phyloP scores from a whole-genome alignment of 1,140 invertebrate species.

The Dermatophagoides farinae region DNA sequence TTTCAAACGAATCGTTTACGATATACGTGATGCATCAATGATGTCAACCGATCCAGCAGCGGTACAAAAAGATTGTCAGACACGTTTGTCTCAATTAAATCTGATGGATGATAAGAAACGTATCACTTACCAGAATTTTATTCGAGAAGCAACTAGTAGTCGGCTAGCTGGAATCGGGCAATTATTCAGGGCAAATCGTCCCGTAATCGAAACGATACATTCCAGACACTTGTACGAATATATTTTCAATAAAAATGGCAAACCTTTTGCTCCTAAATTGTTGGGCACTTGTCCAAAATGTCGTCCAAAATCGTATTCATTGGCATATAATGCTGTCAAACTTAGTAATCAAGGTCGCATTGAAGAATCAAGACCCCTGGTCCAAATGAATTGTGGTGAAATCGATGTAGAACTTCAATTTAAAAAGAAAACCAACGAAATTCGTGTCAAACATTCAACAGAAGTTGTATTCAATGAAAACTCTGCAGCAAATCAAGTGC shows the following conservation, averaged over 20 bases:
- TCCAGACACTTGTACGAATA: background rate
- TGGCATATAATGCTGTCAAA: slow-evolving; percentile 12
- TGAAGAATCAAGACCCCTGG: background rate
- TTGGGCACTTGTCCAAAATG: slow-evolving; percentile 13
- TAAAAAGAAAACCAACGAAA: background rate
- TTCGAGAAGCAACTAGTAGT: background rate
- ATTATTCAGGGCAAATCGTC: background rate
- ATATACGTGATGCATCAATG: slow-evolving; percentile 15
- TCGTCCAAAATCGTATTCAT: slow-evolving; percentile 12
- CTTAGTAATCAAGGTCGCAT: background rate
- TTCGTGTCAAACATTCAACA: background rate
- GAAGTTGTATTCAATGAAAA: slow-evolving; percentile 8
- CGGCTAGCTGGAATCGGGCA: background rate
- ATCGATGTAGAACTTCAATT: background rate
- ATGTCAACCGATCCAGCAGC: background rate
- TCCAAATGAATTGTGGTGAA: background rate
- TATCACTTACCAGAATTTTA: background rate
- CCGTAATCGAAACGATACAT: background rate
- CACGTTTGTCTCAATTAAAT: background rate
- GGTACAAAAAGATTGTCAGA: background rate
- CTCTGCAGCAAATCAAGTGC: slow-evolving; percentile 1
- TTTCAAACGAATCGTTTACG: background rate
- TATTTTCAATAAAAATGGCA: background rate
- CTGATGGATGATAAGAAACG: background rate
- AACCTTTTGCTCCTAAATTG: background rate